Base-by-base conservation (phyloP, 2,113 vertebrate species). In the Physeter macrocephalus region DNA sequence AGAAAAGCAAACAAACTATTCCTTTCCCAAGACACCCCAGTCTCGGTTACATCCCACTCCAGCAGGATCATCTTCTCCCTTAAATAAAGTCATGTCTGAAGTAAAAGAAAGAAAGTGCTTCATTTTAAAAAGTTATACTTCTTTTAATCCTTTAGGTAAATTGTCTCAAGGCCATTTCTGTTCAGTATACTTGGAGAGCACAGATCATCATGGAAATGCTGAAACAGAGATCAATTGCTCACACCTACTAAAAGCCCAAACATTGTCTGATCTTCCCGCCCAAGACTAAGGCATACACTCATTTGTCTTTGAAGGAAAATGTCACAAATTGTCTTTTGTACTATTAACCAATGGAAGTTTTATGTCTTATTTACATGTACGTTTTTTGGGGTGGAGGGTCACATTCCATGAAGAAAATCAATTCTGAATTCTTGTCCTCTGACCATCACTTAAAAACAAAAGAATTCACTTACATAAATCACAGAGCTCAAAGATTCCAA, bases 1-100 rank as follows among this genome's bases (percentile, higher is more conserved):
- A 96, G 34, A 75, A 93, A 97, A 88, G 36, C 61, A 95, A 83
- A 87, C 75, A 88, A 96, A 97, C 2, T 43, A 43, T 36, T 77
- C 3, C 91, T 88, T 93, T 15, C 49, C 25, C 12, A 71, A 71
- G 75, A 54, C n/a, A 31, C 20, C 43, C 46, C 31, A 84, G 27
- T 34, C 17, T 88, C 46, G 80, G 41, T 14, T 71, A 43, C 29
- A 84, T 31, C 29, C 23, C 29, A 36, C 31, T 90, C 39, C n/a
- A 88, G 62, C 34, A 62, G 88, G 90, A 71, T 66, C n/a, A 88
- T 88, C 62, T 77, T 96, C 46, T 88, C 15, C 21, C 36, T 77
- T 90, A 86, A 86, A 87, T 82, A 90, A 96, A 96, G 94, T 77
- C 13, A 94, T 29, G 12, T 11, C 29, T 91, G 64, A 94, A 41